phyloP scores from a whole-genome alignment of 2,888 invertebrate genomes.

The Agonopterix heracliana region DNA sequence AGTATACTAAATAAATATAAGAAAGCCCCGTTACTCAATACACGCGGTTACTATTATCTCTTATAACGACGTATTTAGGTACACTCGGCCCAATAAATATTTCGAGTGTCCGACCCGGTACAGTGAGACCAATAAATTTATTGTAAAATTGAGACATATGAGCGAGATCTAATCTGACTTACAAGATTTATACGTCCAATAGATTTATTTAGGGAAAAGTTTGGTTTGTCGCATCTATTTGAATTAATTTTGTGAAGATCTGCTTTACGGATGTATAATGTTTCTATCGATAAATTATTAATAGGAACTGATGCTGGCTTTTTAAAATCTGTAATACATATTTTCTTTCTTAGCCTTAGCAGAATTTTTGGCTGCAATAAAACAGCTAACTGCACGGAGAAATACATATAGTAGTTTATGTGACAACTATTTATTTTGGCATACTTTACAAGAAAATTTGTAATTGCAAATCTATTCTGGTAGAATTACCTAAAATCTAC shows the following conservation, averaged over 20 bases:
- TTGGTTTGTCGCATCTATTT: constrained; percentile 21
- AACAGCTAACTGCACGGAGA: too few species aligned
- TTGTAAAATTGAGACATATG: constrained; percentile 69
- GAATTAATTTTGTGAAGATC: constrained; percentile 20
- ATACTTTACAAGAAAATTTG: too few species aligned
- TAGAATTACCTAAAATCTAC: too few species aligned
- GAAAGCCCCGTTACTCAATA: constrained; percentile 54
- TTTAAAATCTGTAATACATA: too few species aligned
- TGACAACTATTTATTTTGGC: too few species aligned
- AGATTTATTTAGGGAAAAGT: constrained; percentile 52
- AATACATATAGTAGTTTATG: too few species aligned
- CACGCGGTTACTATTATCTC: constrained; percentile 49
- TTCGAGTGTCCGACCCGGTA: constrained; percentile 16
- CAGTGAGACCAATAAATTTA: constrained; percentile 59
- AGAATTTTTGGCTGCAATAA: too few species aligned
- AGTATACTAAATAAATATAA: constrained; percentile 39
- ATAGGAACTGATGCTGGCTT: too few species aligned
- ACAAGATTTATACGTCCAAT: constrained; percentile 59
- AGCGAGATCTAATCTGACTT: constrained; percentile 63
- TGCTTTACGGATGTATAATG: neutral
- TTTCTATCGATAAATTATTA: neutral
- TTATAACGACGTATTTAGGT: constrained; percentile 64
- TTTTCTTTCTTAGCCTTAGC: too few species aligned
- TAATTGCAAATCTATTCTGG: too few species aligned
- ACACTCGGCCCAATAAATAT: constrained; percentile 60